phyloP scores from a whole-genome alignment of 2,888 invertebrate genomes.

The Cataglyphis altisquamis region DNA sequence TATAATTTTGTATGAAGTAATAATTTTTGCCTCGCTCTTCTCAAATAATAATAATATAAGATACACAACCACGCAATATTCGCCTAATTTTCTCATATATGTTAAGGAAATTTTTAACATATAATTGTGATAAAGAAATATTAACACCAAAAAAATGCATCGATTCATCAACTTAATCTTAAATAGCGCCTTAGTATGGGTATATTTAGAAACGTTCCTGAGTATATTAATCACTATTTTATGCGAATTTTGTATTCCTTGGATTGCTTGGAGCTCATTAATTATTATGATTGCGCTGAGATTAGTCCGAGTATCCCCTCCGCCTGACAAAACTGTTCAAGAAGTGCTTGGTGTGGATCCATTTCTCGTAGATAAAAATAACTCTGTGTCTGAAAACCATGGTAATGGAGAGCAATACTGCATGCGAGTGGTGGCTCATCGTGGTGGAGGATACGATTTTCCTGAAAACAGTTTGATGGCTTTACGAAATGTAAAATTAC shows the following conservation, averaged over 20 bases:
- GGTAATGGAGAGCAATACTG: slow-evolving; percentile 79
- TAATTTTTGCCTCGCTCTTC: slow-evolving; percentile 11
- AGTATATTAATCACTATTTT: slow-evolving; percentile 74
- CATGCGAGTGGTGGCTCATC: slow-evolving; percentile 91
- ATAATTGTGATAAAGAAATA: slow-evolving; percentile 19
- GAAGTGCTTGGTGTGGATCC: slow-evolving; percentile 83
- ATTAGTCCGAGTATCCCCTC: slow-evolving; percentile 78
- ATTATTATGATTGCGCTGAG: slow-evolving; percentile 74
- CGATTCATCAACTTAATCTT: slow-evolving; percentile 73
- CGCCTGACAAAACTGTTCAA: slow-evolving; percentile 74
- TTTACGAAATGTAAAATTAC: slow-evolving; percentile 89
- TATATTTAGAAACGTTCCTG: slow-evolving; percentile 77
- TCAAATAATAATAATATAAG: background rate
- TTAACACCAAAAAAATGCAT: slow-evolving; percentile 62
- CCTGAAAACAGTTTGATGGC: slow-evolving; percentile 93
- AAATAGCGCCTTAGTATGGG: slow-evolving; percentile 78
- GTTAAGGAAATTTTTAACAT: background rate
- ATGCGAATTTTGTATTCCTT: slow-evolving; percentile 80
- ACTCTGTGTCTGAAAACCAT: slow-evolving; percentile 63
- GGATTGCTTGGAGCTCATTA: slow-evolving; percentile 80
- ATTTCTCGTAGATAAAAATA: slow-evolving; percentile 71
- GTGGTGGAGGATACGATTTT: slow-evolving; percentile 92
- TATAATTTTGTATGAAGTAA: background rate
- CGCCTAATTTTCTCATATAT: background rate
- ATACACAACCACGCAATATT: background rate